These are phyloP conservation scores for Habroteleia sp. DNA, from an alignment of 2,888 invertebrate species.

Conservation along the genomic window DNA sequence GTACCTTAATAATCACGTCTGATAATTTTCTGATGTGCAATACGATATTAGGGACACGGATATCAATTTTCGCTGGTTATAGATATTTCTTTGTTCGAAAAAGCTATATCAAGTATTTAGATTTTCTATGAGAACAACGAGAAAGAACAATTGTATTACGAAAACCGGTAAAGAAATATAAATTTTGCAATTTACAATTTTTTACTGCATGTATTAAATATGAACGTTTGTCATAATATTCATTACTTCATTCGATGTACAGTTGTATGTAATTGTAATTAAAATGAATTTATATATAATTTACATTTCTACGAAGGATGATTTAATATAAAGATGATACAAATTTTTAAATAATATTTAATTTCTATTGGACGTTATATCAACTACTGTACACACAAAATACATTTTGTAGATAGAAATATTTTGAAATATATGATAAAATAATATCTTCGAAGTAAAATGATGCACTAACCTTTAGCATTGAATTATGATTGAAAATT, in stretches of 20 bases:
- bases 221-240: conserved; percentile 25
- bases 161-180: not conserved
- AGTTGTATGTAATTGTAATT: conserved; percentile 19
- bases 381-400: no score
- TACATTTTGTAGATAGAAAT: conserved; percentile 29
- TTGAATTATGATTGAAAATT: no score
- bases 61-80: conserved; percentile 16
- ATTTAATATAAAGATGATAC: no score
- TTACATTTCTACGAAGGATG: no score
- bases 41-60: conserved; percentile 7
- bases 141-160: not conserved
- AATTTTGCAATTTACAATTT: conserved; percentile 35
- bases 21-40: conserved; percentile 59
- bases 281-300: conserved; percentile 14
- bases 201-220: conserved; percentile 42
- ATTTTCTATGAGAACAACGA: no score
- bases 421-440: conserved; percentile 29
- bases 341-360: no score
- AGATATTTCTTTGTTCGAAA: conserved; percentile 28
- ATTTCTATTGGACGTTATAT: no score
- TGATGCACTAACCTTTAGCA: no score
- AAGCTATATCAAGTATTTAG: no score
- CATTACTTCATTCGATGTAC: conserved; percentile 36
- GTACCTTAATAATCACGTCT: conserved; percentile 76
- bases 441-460: not conserved